Conservation (phyloP, 64 coral and sea anemone genomes). For the Stichodactyla helianthus region DNA sequence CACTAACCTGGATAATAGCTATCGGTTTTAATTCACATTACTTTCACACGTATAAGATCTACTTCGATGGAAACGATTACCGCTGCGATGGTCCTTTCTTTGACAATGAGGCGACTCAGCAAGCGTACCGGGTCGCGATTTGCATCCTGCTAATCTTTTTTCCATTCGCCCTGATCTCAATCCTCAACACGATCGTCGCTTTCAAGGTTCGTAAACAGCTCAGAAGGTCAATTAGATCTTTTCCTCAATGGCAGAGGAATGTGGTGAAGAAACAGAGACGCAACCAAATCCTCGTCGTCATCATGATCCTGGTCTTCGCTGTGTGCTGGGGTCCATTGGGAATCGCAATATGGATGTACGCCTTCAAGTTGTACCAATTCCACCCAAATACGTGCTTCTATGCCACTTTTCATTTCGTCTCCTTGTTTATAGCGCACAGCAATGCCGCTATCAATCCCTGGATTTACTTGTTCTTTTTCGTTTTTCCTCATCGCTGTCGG, state of each 20-base stretch:
- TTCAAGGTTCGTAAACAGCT: background rate
- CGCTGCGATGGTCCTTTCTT: background rate
- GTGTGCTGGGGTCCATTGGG: background rate
- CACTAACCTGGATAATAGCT: background rate
- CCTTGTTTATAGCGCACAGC: background rate
- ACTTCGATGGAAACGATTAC: background rate
- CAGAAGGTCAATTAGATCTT: background rate
- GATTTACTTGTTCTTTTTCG: conserved; percentile 3
- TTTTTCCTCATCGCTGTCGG: background rate
- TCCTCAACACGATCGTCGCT: background rate
- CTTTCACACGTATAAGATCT: background rate
- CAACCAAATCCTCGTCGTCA: background rate
- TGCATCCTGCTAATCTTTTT: background rate
- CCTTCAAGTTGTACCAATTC: background rate
- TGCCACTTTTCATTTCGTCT: background rate
- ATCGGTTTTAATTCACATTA: background rate
- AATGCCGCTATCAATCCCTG: background rate
- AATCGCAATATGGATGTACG: background rate
- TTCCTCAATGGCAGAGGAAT: background rate
- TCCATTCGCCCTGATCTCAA: background rate
- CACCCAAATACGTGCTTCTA: background rate
- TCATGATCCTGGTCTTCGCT: background rate
- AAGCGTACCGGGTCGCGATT: background rate
- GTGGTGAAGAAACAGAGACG: background rate
- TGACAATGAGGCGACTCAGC: background rate